A percentile compares a stretch with the other conserved stretches of the same genome.
Evolutionary conservation across 2,113 vertebrate genomes (phyloP).

Genomic region (Chamaea fasciata): DNA sequence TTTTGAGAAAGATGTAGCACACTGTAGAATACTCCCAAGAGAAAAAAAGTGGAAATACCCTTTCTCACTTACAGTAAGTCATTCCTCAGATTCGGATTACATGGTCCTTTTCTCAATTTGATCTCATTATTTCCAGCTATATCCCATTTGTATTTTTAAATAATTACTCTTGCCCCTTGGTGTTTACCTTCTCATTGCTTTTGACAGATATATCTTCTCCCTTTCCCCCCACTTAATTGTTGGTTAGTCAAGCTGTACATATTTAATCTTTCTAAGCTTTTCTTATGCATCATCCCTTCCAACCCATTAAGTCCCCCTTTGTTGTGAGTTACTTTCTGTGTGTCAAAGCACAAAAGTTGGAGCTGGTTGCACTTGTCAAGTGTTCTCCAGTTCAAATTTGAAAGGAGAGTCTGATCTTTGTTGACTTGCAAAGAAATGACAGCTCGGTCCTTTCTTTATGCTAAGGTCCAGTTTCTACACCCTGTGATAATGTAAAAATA

Average conservation of each 20-base stretch:
- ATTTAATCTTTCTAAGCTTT: conserved; percentile 55
- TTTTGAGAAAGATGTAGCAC: conserved; percentile 25
- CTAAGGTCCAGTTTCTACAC: background rate
- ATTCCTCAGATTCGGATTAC: conserved; percentile 16
- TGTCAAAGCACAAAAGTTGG: background rate
- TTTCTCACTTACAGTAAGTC: background rate
- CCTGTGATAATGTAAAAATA: background rate
- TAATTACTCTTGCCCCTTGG: conserved; percentile 64
- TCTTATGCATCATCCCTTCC: background rate
- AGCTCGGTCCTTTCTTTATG: background rate
- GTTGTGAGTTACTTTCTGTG: background rate
- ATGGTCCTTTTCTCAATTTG: conserved; percentile 28
- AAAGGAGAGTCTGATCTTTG: background rate
- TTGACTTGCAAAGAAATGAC: background rate
- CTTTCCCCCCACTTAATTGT: conserved; percentile 48
- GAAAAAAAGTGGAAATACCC: background rate
- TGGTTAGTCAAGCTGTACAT: conserved; percentile 62
- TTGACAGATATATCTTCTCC: conserved; percentile 45
- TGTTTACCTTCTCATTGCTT: conserved; percentile 57
- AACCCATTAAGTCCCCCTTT: background rate
- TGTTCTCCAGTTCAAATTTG: background rate
- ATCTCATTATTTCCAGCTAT: conserved; percentile 53
- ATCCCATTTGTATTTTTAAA: conserved; percentile 59
- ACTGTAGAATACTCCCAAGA: background rate
- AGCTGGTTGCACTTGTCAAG: background rate